Conservation (phyloP, 2,888 invertebrate species). For the Hirtodrosophila histrioides region DNA sequence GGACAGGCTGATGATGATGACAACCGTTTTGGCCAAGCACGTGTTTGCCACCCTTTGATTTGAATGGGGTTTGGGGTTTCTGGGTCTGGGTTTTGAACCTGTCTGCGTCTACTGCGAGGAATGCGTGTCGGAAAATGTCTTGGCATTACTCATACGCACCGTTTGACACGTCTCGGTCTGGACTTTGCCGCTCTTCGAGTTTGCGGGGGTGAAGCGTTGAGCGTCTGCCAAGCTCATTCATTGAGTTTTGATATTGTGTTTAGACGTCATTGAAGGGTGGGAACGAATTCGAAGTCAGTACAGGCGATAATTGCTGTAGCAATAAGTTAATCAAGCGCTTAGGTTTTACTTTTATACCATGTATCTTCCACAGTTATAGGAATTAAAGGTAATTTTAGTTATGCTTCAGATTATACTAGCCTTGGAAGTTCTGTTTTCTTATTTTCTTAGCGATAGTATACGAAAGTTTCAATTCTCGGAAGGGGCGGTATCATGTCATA, state of each 20-base stretch:
- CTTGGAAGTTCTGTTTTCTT: too few relatives aligned
- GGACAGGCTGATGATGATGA: slow-evolving; percentile 10
- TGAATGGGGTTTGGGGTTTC: not conserved
- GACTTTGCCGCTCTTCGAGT: slow-evolving; percentile 1
- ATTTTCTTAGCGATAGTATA: too few relatives aligned
- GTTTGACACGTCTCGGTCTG: slow-evolving; percentile 53
- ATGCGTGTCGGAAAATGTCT: slow-evolving; percentile 31
- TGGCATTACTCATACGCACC: slow-evolving; percentile 68
- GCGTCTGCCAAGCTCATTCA: slow-evolving; percentile 23
- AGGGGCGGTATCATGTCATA: too few relatives aligned
- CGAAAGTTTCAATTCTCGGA: too few relatives aligned
- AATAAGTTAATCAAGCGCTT: too few relatives aligned
- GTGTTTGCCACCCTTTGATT: slow-evolving; percentile 20
- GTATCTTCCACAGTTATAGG: too few relatives aligned
- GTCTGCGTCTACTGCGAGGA: slow-evolving; percentile 41
- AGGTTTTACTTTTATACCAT: too few relatives aligned
- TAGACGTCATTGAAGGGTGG: not conserved
- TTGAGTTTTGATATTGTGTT: slow-evolving; percentile 8
- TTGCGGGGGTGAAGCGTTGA: not conserved
- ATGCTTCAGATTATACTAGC: too few relatives aligned
- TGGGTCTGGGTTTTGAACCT: slow-evolving; percentile 5
- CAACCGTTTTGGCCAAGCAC: slow-evolving; percentile 29
- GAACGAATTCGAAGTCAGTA: not conserved
- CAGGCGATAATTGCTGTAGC: too few relatives aligned
- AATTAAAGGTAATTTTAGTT: too few relatives aligned